phyloP scores from a whole-genome alignment of 1,140 invertebrate species.

The Drosophila ogumai region DNA sequence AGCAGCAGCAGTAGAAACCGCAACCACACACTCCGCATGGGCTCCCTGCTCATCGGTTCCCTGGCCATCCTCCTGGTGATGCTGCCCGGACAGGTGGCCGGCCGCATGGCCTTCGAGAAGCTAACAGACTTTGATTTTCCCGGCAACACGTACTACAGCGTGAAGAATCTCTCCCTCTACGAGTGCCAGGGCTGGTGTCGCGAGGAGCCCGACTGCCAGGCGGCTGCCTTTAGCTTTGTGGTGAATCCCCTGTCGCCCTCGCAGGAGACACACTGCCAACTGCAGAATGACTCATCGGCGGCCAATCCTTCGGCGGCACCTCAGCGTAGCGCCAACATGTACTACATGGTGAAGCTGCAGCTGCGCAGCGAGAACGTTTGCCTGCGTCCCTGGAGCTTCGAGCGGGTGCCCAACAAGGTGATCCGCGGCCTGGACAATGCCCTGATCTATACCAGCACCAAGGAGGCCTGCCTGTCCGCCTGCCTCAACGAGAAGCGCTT shows the following conservation, averaged over 20 bases:
- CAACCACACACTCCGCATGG: conserved; percentile 28
- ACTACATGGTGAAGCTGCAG: conserved; percentile 97
- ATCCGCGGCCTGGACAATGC: conserved; percentile 95
- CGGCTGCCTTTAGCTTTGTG: conserved; percentile 96
- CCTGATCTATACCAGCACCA: conserved; percentile 96
- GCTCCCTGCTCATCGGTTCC: conserved; percentile 29
- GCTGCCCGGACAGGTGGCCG: conserved; percentile 73
- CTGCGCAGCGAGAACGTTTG: conserved; percentile 96
- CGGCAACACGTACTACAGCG: conserved; percentile 96
- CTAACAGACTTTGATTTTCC: conserved; percentile 95
- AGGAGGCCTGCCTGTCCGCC: conserved; percentile 95
- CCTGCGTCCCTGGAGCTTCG: conserved; percentile 95
- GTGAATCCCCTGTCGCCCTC: conserved; percentile 95
- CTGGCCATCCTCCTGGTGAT: conserved; percentile 48
- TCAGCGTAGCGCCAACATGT: conserved; percentile 94
- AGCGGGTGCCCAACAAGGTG: conserved; percentile 96
- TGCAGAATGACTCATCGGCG: conserved; percentile 96
- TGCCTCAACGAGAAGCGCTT: conserved; percentile 97
- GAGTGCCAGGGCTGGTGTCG: conserved; percentile 98
- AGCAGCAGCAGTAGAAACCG: conserved; percentile 35
- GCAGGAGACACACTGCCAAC: conserved; percentile 95
- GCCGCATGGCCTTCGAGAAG: conserved; percentile 95
- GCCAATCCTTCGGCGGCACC: conserved; percentile 93
- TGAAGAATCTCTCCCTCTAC: conserved; percentile 95
- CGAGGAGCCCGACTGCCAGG: conserved; percentile 95